Base-by-base conservation (phyloP, 1,140 invertebrate genomes). In the Drosophila lini region DNA sequence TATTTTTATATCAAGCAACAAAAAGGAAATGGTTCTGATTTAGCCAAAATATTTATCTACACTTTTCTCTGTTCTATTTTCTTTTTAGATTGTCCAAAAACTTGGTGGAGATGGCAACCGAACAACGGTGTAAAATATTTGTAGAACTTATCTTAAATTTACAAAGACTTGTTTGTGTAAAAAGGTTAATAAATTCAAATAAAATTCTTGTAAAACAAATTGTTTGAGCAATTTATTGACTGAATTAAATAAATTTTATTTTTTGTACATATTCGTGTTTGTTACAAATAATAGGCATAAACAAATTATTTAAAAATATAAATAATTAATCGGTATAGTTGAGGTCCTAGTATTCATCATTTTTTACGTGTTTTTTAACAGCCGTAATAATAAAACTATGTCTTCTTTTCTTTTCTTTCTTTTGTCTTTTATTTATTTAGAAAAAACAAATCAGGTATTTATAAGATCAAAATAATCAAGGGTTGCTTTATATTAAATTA, bases 71-170 rank as follows among this genome's bases (percentile, higher is more conserved):
- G 48, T 45, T 60, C 19, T 78, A 48, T 64, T 38, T 42, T 28
- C 13, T 60, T 58, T 64, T 8, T 41, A 91, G 90, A 84, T 91
- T 63, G 90, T 91, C 38, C 86, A 90, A 89, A 91, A 80, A 74
- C 90, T 91, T 58, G 90, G 90, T 22, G 90, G 90, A 7, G 90
- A 91, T 53, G 77, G 74, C 22, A 91, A 90, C 68, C 90, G 90
- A 69, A 91, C 90, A 80, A 91, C 78, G 22, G 90, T 91, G 74
- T 91, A 90, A 81, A 73, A 62, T 63, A 56, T 64, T 44, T 80
- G 19, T 68, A 83, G 60, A 50, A 44, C 53, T 11, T 53, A 45
- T n/a, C 50, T 64, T 67, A 74, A 77, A 65, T 52, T 58, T 80
- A 50, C 57, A 36, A 78, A 47, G 44, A 80, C 61, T 70, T 68